These are phyloP conservation scores for Parnassius orleans DNA, from an alignment of 2,888 invertebrate species.

Conservation along the genomic window DNA sequence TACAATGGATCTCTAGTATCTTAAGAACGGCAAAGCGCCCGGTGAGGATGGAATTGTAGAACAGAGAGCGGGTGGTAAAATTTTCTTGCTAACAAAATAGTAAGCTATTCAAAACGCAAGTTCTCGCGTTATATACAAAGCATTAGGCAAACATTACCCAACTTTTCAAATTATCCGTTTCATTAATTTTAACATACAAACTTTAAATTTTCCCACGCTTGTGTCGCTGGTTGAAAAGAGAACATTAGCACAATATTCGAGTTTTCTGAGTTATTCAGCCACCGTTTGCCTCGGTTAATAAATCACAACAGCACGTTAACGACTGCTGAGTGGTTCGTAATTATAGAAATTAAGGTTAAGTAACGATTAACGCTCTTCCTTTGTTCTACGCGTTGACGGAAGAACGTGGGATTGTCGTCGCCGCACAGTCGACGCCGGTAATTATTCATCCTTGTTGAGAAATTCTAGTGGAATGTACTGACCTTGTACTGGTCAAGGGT, in stretches of 20 bases:
- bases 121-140: slow-evolving; percentile 5
- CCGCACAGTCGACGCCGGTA: slow-evolving; percentile 19
- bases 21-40: no score
- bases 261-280: slow-evolving; percentile 29
- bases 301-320: slow-evolving; percentile 73
- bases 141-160: slow-evolving; percentile 20
- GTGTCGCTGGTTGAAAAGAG: slow-evolving; percentile 36
- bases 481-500: slow-evolving; percentile 27
- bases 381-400: slow-evolving; percentile 59
- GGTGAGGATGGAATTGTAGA: no score
- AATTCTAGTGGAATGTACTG: slow-evolving; percentile 17
- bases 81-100: no score
- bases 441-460: slow-evolving; percentile 29
- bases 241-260: slow-evolving; percentile 54
- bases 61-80: no score
- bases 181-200: slow-evolving; percentile 37
- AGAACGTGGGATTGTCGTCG: slow-evolving; percentile 53
- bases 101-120: no score
- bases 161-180: slow-evolving; percentile 38
- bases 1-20: no score
- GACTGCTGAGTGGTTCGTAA: slow-evolving; percentile 46
- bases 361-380: slow-evolving; percentile 64
- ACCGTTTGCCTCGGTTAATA: slow-evolving; percentile 48
- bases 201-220: slow-evolving; percentile 53
- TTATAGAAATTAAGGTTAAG: slow-evolving; percentile 77